phyloP scores from a whole-genome alignment of 1,140 invertebrate species.

The Philotrypesis tridentata region DNA sequence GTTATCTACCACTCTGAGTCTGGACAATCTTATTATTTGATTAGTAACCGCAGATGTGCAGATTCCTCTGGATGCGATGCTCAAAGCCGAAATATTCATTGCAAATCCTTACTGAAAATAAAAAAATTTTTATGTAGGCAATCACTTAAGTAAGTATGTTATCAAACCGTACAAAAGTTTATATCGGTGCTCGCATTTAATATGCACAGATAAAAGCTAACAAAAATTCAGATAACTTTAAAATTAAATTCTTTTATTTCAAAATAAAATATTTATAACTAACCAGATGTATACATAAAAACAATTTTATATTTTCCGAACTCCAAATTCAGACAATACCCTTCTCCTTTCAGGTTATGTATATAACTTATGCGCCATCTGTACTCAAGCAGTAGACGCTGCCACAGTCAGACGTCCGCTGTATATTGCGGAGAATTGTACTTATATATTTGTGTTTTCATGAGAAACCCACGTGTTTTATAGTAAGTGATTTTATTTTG shows the following conservation, averaged over 20 bases:
- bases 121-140: not conserved
- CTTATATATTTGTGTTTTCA: not conserved
- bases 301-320: not conserved
- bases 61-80: slow-evolving; percentile 66
- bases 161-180: too few species aligned
- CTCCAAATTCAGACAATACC: not conserved
- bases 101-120: not conserved
- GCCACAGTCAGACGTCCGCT: too few species aligned
- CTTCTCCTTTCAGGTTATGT: not conserved
- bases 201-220: too few species aligned
- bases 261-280: not conserved
- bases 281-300: not conserved
- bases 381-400: too few species aligned
- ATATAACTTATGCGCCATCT: not conserved
- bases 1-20: slow-evolving; percentile 96
- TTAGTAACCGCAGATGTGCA: slow-evolving; percentile 76
- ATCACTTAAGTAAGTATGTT: too few species aligned
- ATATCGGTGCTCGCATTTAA: too few species aligned
- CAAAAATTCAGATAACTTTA: not conserved
- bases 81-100: slow-evolving; percentile 42
- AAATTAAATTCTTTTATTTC: not conserved
- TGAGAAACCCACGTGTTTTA: not conserved
- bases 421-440: not conserved
- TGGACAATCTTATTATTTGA: slow-evolving; percentile 82
- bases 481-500: not conserved